Conservation (phyloP, 2,113 vertebrate genomes). For the Platichthys stellatus region DNA sequence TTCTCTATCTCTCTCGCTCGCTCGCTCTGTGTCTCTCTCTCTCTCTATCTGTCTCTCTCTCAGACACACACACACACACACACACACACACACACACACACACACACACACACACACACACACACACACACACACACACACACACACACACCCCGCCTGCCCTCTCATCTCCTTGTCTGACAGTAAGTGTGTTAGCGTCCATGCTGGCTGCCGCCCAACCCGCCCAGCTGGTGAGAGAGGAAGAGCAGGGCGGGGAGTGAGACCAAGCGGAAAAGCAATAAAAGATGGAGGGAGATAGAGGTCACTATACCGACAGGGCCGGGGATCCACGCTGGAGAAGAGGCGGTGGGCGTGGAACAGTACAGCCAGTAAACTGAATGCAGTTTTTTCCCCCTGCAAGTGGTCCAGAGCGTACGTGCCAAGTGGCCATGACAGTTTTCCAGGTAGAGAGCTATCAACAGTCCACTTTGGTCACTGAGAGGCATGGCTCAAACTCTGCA, state of each 20-base stretch:
- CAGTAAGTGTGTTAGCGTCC: slow-evolving; percentile 49
- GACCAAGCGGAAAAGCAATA: slow-evolving; percentile 43
- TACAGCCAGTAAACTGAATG: slow-evolving; percentile 36
- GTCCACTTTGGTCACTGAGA: slow-evolving; percentile 18
- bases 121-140: slow-evolving; percentile 18
- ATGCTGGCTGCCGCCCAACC: slow-evolving; percentile 54
- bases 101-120: slow-evolving; percentile 23
- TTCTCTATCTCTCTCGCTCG: slow-evolving; percentile 30
- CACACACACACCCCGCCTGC: slow-evolving; percentile 24
- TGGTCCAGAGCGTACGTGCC: slow-evolving; percentile 12
- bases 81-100: slow-evolving; percentile 19
- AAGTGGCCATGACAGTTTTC: slow-evolving; percentile 29
- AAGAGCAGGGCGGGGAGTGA: slow-evolving; percentile 43
- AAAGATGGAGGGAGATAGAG: slow-evolving; percentile 67
- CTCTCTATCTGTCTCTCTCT: background rate
- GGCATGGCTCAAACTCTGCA: slow-evolving; percentile 11
- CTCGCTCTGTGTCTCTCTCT: slow-evolving; percentile 1
- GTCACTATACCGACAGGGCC: slow-evolving; percentile 53
- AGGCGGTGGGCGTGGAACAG: slow-evolving; percentile 39
- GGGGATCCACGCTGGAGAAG: slow-evolving; percentile 42
- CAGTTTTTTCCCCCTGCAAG: slow-evolving; percentile 31
- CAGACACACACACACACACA: slow-evolving; percentile 23
- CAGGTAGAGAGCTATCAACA: slow-evolving; percentile 38
- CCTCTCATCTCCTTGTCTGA: slow-evolving; percentile 48
- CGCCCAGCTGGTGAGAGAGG: slow-evolving; percentile 48